Conservation (phyloP, 1,140 invertebrate species). For the Pseudomyrmex dendroicus region DNA sequence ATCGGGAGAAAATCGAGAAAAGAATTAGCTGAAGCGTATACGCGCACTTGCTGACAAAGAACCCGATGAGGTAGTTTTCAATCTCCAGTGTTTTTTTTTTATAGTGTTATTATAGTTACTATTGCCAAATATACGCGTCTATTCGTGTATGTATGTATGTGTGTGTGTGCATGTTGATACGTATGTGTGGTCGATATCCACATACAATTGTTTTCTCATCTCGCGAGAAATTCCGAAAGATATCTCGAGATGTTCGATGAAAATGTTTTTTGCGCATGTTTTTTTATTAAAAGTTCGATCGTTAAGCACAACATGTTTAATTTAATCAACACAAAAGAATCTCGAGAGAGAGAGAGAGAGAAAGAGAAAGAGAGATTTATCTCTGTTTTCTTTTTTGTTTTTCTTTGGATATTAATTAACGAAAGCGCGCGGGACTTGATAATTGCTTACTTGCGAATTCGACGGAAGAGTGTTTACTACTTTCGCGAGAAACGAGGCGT, state of each 20-base stretch:
- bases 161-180: neutral
- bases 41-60: constrained; percentile 62
- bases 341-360: too few relatives aligned
- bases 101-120: constrained; percentile 34
- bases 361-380: too few relatives aligned
- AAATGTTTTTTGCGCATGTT: neutral
- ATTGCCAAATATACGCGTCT: constrained; percentile 29
- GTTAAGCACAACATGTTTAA: too few relatives aligned
- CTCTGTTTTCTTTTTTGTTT: too few relatives aligned
- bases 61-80: constrained; percentile 57
- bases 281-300: too few relatives aligned
- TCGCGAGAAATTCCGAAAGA: neutral
- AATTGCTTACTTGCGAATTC: neutral
- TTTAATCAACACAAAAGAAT: too few relatives aligned
- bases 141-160: neutral
- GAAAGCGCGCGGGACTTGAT: neutral
- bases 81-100: constrained; percentile 40
- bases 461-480: neutral
- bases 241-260: constrained; percentile 3
- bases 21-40: constrained; percentile 65
- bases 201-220: neutral
- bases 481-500: constrained; percentile 20
- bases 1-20: constrained; percentile 41
- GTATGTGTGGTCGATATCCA: neutral
- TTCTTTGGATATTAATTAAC: too few relatives aligned